These are phyloP conservation scores for Mechanitis mazaeus DNA, from an alignment of 2,888 invertebrate genomes.

Conservation along the genomic window DNA sequence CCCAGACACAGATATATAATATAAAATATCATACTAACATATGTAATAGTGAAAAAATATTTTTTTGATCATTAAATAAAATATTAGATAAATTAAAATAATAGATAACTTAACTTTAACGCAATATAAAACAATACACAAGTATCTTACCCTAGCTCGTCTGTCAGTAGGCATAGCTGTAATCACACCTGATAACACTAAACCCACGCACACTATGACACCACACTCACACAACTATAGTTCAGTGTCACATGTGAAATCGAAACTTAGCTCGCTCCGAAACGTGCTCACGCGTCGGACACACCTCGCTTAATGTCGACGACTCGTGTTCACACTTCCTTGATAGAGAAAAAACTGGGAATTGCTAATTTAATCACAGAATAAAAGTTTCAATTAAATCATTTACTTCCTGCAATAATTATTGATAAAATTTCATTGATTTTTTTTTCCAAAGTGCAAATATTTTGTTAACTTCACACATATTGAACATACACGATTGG, in stretches of 20 bases:
- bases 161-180: constrained; percentile 54
- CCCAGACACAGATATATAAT: too few species aligned
- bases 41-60: too few species aligned
- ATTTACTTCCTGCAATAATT: not conserved
- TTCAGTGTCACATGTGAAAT: constrained; percentile 18
- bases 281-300: constrained; percentile 33
- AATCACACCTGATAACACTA: not conserved
- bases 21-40: too few species aligned
- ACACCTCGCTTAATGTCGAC: constrained; percentile 41
- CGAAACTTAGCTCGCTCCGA: constrained; percentile 14
- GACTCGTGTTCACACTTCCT: constrained; percentile 30
- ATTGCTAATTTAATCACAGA: constrained; percentile 21
- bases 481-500: not conserved
- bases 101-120: constrained; percentile 9
- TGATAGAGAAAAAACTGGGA: constrained; percentile 28
- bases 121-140: constrained; percentile 12
- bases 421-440: not conserved
- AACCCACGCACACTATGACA: constrained; percentile 1
- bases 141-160: constrained; percentile 50
- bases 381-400: constrained; percentile 8
- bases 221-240: constrained; percentile 12
- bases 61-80: too few species aligned
- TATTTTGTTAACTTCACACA: not conserved
- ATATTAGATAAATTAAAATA: not conserved
- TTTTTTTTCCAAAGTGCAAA: not conserved